phyloP scores from a whole-genome alignment of 2,113 vertebrate genomes.

The Promerops cafer region DNA sequence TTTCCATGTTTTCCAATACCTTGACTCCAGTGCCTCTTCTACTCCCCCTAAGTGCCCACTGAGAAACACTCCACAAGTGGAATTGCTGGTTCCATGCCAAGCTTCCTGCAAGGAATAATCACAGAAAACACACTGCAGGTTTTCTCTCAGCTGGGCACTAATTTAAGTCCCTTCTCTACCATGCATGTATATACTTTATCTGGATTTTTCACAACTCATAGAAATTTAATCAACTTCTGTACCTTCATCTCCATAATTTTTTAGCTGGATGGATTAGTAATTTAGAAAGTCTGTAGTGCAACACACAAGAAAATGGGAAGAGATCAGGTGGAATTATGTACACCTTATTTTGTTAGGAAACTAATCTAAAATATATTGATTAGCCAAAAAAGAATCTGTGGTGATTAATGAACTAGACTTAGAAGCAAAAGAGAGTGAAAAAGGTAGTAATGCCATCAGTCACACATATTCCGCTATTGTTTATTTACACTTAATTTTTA shows the following conservation, averaged over 20 bases:
- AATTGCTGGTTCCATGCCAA: neutral
- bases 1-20: neutral
- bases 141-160: neutral
- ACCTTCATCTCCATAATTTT: neutral
- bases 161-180: neutral
- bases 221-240: neutral
- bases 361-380: neutral
- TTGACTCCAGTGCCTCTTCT: neutral
- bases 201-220: neutral
- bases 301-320: neutral
- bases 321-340: neutral
- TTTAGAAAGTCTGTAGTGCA: neutral
- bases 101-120: neutral
- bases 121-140: neutral
- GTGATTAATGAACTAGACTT: neutral
- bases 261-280: neutral
- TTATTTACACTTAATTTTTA: neutral
- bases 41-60: neutral
- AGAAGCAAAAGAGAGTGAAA: neutral
- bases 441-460: accelerated
- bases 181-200: neutral
- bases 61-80: neutral
- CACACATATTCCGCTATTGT: neutral
- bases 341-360: neutral
- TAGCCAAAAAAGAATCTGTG: neutral